Evolutionary conservation across 2,113 vertebrate genomes (phyloP).

Genomic region (Microcebus ravelobensis): DNA sequence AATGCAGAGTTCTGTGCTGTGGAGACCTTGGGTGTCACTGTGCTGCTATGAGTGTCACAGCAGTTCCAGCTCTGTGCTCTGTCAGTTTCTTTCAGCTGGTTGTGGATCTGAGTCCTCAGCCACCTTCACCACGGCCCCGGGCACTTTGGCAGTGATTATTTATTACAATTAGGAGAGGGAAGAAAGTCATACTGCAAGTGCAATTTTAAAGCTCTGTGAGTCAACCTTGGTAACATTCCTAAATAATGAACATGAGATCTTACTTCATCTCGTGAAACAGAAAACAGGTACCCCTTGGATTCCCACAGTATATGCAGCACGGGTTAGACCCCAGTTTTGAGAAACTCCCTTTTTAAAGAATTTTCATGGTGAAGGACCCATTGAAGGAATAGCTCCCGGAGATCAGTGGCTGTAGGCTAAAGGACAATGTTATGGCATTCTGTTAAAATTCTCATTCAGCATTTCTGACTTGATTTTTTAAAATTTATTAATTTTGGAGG

Average conservation of each 20-base stretch:
- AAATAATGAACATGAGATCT: neutral
- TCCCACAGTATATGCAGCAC: neutral
- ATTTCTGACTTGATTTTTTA: neutral
- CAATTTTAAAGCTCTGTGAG: neutral
- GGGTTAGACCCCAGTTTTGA: neutral
- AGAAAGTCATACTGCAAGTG: neutral
- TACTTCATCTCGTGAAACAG: neutral
- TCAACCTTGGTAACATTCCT: neutral
- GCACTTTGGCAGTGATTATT: neutral
- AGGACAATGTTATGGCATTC: neutral
- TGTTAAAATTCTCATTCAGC: neutral
- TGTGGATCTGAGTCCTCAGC: neutral
- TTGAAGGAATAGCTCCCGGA: neutral
- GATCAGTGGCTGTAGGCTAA: neutral
- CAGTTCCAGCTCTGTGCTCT: neutral
- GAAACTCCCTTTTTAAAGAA: neutral
- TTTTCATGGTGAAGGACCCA: neutral
- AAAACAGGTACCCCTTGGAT: neutral
- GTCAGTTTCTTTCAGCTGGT: neutral
- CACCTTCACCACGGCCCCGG: neutral
- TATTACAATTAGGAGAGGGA: neutral
- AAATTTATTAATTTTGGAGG: neutral
- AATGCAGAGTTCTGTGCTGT: neutral
- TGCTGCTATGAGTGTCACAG: neutral
- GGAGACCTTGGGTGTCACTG: neutral